Evolutionary conservation across 2,113 vertebrate species (phyloP).

Genomic region (Myrmecophaga tridactyla): DNA sequence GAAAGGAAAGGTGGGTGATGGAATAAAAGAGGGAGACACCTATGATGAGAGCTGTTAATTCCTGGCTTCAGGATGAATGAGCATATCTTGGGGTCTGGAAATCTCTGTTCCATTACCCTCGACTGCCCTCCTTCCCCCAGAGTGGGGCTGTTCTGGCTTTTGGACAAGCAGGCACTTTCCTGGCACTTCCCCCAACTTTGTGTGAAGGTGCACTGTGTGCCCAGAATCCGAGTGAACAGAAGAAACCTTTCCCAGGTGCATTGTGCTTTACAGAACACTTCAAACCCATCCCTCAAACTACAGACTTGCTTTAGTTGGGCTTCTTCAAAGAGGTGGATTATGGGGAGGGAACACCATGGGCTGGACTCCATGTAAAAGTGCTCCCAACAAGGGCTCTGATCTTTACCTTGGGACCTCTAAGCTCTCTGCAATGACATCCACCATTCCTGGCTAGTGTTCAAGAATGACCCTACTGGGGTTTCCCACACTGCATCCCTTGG

Average conservation of each 20-base stretch:
- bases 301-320: background rate
- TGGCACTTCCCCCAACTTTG: background rate
- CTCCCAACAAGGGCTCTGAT: background rate
- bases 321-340: background rate
- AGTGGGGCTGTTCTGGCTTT: background rate
- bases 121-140: too few species aligned
- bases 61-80: background rate
- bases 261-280: too few species aligned
- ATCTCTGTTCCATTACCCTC: background rate
- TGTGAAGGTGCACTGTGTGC: background rate
- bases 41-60: background rate
- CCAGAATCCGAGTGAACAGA: background rate
- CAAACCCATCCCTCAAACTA: rapidly evolving
- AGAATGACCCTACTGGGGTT: background rate
- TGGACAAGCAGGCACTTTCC: background rate
- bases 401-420: background rate
- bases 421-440: background rate
- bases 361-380: background rate
- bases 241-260: background rate
- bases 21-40: background rate
- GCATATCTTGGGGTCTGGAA: background rate
- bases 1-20: background rate
- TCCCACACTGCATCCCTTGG: background rate
- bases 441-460: background rate
- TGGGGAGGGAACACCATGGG: rapidly evolving